Evolutionary conservation across 2,113 vertebrate species (phyloP).

Genomic region (Paradoxurus hermaphroditus): DNA sequence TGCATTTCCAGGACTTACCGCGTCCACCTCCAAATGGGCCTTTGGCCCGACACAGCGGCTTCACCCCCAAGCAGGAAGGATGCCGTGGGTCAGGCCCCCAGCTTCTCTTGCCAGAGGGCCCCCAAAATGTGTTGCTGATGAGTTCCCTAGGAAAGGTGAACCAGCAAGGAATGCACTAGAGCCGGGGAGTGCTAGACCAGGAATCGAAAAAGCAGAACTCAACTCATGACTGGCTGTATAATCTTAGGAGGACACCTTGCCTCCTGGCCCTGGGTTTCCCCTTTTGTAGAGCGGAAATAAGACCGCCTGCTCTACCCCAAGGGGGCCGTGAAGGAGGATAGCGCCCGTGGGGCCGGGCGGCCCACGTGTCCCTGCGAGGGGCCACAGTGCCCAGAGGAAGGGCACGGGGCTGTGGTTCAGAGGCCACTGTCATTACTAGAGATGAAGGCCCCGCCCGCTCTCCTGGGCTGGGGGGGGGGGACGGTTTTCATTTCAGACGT

Average conservation of each 20-base stretch:
- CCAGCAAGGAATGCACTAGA: background rate
- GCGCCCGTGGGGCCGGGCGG: background rate
- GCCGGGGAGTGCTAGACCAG: background rate
- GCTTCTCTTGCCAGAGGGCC: background rate
- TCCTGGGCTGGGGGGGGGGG: background rate
- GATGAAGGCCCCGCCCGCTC: background rate
- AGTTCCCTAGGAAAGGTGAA: background rate
- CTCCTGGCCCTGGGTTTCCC: constrained; percentile 47
- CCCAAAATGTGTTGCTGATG: rapidly evolving
- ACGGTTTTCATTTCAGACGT: too few species aligned
- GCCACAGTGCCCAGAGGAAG: too few species aligned
- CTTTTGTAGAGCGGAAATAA: constrained; percentile 46
- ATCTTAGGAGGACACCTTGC: background rate
- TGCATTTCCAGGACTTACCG: background rate
- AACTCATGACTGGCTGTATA: background rate
- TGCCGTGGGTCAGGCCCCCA: background rate
- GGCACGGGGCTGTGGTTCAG: background rate
- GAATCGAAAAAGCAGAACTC: constrained; percentile 61
- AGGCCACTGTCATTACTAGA: rapidly evolving
- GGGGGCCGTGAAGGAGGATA: background rate
- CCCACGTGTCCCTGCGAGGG: background rate
- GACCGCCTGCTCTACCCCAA: background rate
- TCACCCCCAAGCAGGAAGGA: too few species aligned
- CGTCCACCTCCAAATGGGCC: background rate
- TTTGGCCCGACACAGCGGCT: background rate